Conservation (phyloP, 2,113 vertebrate genomes). For the Notarius lentiginosus region DNA sequence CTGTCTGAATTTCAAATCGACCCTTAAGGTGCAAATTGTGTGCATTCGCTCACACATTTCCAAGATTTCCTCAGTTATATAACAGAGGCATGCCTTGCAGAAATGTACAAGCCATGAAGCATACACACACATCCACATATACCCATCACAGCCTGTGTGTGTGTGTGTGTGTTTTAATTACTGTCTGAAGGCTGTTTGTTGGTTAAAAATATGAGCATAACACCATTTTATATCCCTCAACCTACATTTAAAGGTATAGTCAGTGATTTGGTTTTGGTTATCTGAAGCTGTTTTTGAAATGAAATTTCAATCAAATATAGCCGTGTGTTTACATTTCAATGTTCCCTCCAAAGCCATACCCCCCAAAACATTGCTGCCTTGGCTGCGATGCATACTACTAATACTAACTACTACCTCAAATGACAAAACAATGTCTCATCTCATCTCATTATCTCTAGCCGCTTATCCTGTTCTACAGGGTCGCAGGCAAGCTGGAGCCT, state of each 20-base stretch:
- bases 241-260: not conserved
- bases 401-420: not conserved
- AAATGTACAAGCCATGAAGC: slow-evolving; percentile 14
- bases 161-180: not conserved
- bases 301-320: not conserved
- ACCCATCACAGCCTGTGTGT: slow-evolving; percentile 12
- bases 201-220: not conserved
- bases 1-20: slow-evolving; percentile 49
- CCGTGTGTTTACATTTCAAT: not conserved
- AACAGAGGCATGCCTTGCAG: slow-evolving; percentile 36
- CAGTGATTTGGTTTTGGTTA: not conserved
- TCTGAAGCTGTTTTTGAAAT: not conserved
- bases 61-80: slow-evolving; percentile 37
- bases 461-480: too few relatives aligned
- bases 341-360: not conserved
- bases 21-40: slow-evolving; percentile 26
- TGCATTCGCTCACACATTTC: slow-evolving; percentile 12
- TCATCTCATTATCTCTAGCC: too few relatives aligned
- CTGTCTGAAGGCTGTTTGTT: not conserved
- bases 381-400: not conserved
- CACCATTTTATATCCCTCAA: not conserved
- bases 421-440: not conserved
- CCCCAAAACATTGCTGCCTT: not conserved
- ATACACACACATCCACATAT: slow-evolving; percentile 10
- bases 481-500: too few relatives aligned